A percentile compares a stretch with the other conserved stretches of the same genome.
Evolutionary conservation across 2,797 vertebrate species (phyloP).

Genomic region (Sitta carolinensis): DNA sequence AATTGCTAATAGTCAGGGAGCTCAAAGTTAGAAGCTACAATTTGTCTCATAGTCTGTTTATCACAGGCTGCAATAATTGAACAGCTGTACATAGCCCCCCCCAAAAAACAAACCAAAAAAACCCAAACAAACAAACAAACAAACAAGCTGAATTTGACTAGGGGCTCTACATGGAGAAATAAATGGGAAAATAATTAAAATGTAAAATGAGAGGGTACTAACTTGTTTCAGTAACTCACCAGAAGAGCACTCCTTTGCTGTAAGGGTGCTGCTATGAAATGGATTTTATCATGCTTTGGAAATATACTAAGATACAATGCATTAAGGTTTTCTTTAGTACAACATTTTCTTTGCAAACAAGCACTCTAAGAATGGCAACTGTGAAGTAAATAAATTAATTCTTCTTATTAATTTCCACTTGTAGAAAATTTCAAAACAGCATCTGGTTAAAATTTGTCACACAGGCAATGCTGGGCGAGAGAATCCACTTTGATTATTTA

Average conservation of each 20-base stretch:
- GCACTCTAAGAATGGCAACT: background rate
- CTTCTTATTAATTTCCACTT: background rate
- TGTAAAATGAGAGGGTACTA: background rate
- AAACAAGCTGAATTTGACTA: background rate
- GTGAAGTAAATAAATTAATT: background rate
- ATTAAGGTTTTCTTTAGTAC: background rate
- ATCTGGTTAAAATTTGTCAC: conserved; percentile 1
- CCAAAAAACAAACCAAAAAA: too few relatives aligned
- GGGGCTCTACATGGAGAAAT: background rate
- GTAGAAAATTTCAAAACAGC: background rate
- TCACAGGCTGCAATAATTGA: background rate
- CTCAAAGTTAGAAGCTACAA: background rate
- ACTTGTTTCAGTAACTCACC: background rate
- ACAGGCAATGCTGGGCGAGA: background rate
- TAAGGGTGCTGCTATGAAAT: background rate
- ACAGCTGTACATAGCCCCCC: background rate
- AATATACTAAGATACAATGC: background rate
- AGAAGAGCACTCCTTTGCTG: background rate
- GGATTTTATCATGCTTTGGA: background rate
- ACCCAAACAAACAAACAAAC: background rate
- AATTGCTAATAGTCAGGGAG: background rate
- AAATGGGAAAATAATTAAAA: background rate
- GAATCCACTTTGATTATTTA: conserved; percentile 5
- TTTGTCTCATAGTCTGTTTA: background rate
- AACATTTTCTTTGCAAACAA: background rate